Evolutionary conservation across 2,888 invertebrate species (phyloP).

Genomic region (Scaptomyza caliginosa): DNA sequence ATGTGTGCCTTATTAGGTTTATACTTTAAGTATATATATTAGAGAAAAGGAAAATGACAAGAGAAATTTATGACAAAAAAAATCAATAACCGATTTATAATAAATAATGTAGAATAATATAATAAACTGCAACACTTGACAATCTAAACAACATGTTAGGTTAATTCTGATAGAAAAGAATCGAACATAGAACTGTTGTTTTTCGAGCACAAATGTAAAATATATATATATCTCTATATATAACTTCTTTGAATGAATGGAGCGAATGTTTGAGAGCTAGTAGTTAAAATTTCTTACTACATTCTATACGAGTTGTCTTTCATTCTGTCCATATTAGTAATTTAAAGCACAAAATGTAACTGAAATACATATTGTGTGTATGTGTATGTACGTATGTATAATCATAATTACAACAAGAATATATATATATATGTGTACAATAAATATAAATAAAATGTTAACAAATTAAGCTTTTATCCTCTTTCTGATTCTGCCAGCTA

Average conservation of each 20-base stretch:
- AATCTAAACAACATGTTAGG: slow-evolving; percentile 9
- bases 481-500: neutral
- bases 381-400: slow-evolving; percentile 27
- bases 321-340: slow-evolving; percentile 63
- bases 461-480: slow-evolving; percentile 5
- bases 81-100: slow-evolving; percentile 42
- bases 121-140: slow-evolving; percentile 33
- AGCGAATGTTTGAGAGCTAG: slow-evolving; percentile 8
- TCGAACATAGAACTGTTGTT: neutral
- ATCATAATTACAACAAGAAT: slow-evolving; percentile 37
- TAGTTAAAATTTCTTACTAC: slow-evolving; percentile 14
- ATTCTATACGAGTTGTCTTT: slow-evolving; percentile 22
- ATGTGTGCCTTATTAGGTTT: slow-evolving; percentile 84
- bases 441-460: slow-evolving; percentile 71
- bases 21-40: slow-evolving; percentile 73
- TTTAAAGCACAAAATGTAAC: slow-evolving; percentile 42
- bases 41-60: slow-evolving; percentile 24
- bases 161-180: neutral
- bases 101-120: slow-evolving; percentile 62
- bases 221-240: slow-evolving; percentile 10
- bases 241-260: slow-evolving; percentile 16
- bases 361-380: slow-evolving; percentile 25
- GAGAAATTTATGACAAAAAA: slow-evolving; percentile 6
- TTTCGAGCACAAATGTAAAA: slow-evolving; percentile 55
- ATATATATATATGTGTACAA: slow-evolving; percentile 69